Evolutionary conservation across 2,888 invertebrate species (phyloP).

Genomic region (Dugesia japonica): DNA sequence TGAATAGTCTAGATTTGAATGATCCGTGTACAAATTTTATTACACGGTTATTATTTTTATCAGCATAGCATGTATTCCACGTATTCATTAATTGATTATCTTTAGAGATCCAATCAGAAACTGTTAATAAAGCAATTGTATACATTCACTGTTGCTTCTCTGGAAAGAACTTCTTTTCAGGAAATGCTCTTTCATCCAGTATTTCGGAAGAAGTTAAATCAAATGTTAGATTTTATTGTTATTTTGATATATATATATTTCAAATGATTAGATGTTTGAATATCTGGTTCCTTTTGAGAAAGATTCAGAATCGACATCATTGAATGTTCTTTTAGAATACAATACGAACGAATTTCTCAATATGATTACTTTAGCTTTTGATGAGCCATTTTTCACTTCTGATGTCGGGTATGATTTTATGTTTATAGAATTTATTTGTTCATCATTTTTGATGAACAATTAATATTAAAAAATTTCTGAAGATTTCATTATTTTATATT

Average conservation of each 20-base stretch:
- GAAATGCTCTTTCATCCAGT: background rate
- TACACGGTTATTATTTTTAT: too few species aligned
- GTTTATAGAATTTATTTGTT: too few species aligned
- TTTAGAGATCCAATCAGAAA: background rate
- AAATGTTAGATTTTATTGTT: background rate
- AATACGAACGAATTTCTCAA: conserved; percentile 71
- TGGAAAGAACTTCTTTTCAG: conserved; percentile 17
- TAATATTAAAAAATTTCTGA: too few species aligned
- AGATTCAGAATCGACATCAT: conserved; percentile 33
- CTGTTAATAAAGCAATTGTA: conserved; percentile 6
- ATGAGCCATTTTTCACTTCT: conserved; percentile 31
- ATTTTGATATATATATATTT: too few species aligned
- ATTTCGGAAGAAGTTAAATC: background rate
- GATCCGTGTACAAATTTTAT: too few species aligned
- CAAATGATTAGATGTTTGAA: background rate
- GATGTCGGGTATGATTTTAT: conserved; percentile 27
- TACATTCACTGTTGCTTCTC: conserved; percentile 29
- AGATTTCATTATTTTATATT: too few species aligned
- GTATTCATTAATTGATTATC: too few species aligned
- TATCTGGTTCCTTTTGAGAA: background rate
- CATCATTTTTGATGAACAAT: too few species aligned
- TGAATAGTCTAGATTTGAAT: too few species aligned
- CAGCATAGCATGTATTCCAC: too few species aligned
- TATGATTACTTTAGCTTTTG: conserved; percentile 57
- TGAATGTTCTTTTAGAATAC: conserved; percentile 60